Conservation (phyloP, 1,140 invertebrate genomes). For the Ceratosolen fusciceps region DNA sequence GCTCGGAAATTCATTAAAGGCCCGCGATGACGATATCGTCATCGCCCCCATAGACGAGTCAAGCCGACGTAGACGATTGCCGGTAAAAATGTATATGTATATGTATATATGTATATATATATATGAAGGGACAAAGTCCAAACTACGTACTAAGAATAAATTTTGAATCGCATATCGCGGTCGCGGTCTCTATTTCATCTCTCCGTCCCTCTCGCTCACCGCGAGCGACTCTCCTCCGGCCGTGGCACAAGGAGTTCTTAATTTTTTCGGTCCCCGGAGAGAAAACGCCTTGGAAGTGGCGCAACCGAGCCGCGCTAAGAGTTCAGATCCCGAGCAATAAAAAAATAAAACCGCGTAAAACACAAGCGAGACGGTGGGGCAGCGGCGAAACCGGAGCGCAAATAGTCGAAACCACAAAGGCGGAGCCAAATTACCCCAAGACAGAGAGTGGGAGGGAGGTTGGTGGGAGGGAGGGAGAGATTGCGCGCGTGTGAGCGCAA, state of each 20-base stretch:
- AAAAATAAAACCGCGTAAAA: constrained; percentile 48
- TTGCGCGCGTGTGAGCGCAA: neutral
- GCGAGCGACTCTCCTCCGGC: neutral
- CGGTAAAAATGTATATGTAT: too few species aligned
- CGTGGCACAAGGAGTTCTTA: neutral
- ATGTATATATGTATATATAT: too few species aligned
- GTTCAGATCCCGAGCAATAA: constrained; percentile 46
- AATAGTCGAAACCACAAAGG: constrained; percentile 51
- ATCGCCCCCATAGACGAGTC: too few species aligned
- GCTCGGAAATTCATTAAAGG: too few species aligned
- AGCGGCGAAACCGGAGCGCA: constrained; percentile 49
- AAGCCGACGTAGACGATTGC: neutral
- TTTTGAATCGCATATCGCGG: constrained; percentile 38
- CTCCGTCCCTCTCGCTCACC: neutral
- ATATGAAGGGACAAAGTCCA: neutral
- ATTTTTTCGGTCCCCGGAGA: constrained; percentile 13
- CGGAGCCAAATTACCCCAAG: constrained; percentile 45
- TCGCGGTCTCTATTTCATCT: constrained; percentile 30
- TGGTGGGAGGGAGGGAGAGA: neutral
- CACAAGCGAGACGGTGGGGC: constrained; percentile 40
- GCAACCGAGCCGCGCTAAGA: neutral
- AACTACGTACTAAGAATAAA: constrained; percentile 35
- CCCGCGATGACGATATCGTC: too few species aligned
- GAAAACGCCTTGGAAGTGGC: constrained; percentile 25
- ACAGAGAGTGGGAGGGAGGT: constrained; percentile 19